Conservation (phyloP, 2,888 invertebrate genomes). For the Leptinotarsa juncta region DNA sequence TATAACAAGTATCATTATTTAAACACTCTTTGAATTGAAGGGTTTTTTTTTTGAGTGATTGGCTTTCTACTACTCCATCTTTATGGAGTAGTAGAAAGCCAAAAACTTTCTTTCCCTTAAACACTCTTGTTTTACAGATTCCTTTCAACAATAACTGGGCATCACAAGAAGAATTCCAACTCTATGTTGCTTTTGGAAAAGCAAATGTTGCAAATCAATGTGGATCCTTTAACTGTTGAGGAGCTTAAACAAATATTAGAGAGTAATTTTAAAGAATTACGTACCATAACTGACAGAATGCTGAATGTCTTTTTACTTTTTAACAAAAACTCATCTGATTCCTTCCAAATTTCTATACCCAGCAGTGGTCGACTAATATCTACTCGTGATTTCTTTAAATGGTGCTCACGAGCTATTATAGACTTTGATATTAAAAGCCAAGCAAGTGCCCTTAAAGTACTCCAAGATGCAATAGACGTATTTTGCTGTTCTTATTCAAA, state of each 20-base stretch:
- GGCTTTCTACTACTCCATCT: no score
- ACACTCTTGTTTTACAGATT: slow-evolving; percentile 66
- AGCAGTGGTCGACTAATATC: slow-evolving; percentile 77
- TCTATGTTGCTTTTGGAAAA: slow-evolving; percentile 81
- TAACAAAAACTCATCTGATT: slow-evolving; percentile 68
- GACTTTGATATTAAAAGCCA: slow-evolving; percentile 81
- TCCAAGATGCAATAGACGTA: slow-evolving; percentile 91
- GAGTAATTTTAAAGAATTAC: slow-evolving; percentile 75
- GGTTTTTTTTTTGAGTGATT: no score
- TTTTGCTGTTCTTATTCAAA: slow-evolving; percentile 85
- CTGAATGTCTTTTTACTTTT: slow-evolving; percentile 87
- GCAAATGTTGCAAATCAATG: slow-evolving; percentile 82
- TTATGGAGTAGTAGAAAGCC: no score
- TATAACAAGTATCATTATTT: slow-evolving; percentile 18
- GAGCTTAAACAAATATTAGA: slow-evolving; percentile 82
- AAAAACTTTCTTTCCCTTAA: no score
- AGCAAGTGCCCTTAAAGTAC: slow-evolving; percentile 76
- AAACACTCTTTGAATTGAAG: slow-evolving; percentile 26
- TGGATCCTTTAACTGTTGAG: slow-evolving; percentile 80
- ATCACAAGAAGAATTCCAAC: slow-evolving; percentile 72
- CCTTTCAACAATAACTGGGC: slow-evolving; percentile 71
- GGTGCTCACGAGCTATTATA: slow-evolving; percentile 83
- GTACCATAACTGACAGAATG: slow-evolving; percentile 80
- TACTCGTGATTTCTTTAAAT: slow-evolving; percentile 91
- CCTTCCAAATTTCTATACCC: slow-evolving; percentile 48